Conservation (phyloP, 2,113 vertebrate genomes). For the Lagopus muta region DNA sequence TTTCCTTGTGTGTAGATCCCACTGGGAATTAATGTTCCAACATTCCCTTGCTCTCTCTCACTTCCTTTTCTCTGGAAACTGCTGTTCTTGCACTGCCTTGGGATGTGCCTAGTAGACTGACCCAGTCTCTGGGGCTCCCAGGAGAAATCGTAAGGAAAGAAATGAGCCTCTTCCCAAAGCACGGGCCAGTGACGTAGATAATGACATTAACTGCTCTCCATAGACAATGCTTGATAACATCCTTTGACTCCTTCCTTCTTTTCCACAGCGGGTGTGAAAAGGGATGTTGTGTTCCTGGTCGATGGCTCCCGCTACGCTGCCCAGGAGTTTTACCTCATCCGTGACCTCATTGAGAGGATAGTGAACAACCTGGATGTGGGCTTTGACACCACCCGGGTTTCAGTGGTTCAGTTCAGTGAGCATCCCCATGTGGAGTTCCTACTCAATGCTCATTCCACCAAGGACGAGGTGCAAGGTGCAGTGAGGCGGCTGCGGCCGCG, state of each 20-base stretch:
- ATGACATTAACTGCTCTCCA: not conserved
- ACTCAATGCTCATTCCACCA: constrained; percentile 87
- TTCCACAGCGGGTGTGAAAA: constrained; percentile 78
- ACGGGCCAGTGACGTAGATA: not conserved
- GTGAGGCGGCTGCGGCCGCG: constrained; percentile 79
- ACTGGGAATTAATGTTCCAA: not conserved
- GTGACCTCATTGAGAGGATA: constrained; percentile 84
- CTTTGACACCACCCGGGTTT: constrained; percentile 85
- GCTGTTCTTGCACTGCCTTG: not conserved
- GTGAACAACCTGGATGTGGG: constrained; percentile 88
- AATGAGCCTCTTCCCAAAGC: not conserved
- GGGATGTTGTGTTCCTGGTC: constrained; percentile 92
- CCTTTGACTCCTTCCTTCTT: not conserved
- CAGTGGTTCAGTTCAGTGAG: constrained; percentile 93
- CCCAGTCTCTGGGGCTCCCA: not conserved
- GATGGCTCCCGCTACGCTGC: constrained; percentile 84
- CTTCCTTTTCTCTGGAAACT: constrained; percentile 2
- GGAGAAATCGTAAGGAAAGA: not conserved
- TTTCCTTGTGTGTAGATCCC: not conserved
- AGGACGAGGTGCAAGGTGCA: constrained; percentile 84
- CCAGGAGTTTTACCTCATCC: constrained; percentile 84
- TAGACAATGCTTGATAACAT: not conserved
- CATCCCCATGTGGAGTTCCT: constrained; percentile 85
- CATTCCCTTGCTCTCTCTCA: not conserved
- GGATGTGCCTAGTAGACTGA: not conserved